Evolutionary conservation across 2,113 vertebrate genomes (phyloP).

Genomic region (Halcyon malimbica): DNA sequence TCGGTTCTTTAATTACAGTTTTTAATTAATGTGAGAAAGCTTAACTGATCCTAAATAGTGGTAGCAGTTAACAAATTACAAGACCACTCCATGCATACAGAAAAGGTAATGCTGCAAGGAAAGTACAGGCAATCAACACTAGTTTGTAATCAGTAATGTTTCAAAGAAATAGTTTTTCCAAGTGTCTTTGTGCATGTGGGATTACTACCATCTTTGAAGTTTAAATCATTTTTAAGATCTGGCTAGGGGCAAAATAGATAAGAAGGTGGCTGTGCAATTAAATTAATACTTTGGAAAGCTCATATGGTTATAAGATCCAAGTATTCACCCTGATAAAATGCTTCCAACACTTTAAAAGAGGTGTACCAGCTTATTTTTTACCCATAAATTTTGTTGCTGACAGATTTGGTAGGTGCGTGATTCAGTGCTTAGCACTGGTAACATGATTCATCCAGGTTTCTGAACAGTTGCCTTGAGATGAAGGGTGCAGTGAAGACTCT

Average conservation of each 20-base stretch:
- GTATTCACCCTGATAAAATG: neutral
- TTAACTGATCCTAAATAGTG: slow-evolving; percentile 7
- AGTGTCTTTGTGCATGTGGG: neutral
- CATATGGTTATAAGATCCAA: neutral
- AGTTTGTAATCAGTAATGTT: neutral
- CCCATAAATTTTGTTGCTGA: neutral
- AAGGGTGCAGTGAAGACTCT: neutral
- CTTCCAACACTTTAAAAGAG: slow-evolving; percentile 30
- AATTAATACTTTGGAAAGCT: slow-evolving; percentile 41
- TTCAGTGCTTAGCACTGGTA: neutral
- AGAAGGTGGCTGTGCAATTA: slow-evolving; percentile 26
- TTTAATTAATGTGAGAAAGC: slow-evolving; percentile 45
- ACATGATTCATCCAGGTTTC: neutral
- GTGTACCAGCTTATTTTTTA: neutral
- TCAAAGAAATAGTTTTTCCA: slow-evolving; percentile 34
- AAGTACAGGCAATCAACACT: neutral
- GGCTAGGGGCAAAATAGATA: slow-evolving; percentile 43
- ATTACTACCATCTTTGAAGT: slow-evolving; percentile 25
- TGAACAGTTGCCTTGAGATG: neutral
- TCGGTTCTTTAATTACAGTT: slow-evolving; percentile 4
- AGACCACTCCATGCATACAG: neutral
- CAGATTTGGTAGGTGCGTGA: neutral
- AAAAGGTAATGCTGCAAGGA: slow-evolving; percentile 12
- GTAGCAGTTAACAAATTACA: neutral
- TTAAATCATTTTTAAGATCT: slow-evolving; percentile 35